phyloP scores from a whole-genome alignment of 64 coral and sea anemone genomes.

The Montipora efflorescens region DNA sequence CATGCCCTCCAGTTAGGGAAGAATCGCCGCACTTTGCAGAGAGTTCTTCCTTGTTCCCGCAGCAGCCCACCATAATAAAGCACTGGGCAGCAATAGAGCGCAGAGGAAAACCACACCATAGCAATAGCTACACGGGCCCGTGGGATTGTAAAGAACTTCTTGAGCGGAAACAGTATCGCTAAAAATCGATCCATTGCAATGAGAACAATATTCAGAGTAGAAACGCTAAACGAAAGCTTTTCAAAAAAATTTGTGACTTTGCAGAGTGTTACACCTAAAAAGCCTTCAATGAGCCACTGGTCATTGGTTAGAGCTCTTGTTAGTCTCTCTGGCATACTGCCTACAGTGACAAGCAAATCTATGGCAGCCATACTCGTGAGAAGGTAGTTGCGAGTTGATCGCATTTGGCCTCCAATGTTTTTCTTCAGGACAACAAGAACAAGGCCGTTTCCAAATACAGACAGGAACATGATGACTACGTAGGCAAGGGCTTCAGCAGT shows the following conservation, averaged over 20 bases:
- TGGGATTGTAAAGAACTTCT: constrained; percentile 14
- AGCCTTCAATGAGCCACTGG: constrained; percentile 37
- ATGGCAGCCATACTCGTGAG: constrained; percentile 56
- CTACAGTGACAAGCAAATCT: constrained; percentile 45
- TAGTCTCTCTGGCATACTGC: constrained; percentile 60
- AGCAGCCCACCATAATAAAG: constrained; percentile 38
- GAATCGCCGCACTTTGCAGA: constrained; percentile 56
- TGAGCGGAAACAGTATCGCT: constrained; percentile 34
- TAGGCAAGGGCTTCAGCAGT: constrained; percentile 28
- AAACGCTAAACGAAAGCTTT: constrained; percentile 43
- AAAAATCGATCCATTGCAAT: constrained; percentile 66
- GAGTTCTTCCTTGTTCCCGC: neutral
- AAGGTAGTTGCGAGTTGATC: constrained; percentile 44
- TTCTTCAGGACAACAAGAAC: constrained; percentile 33
- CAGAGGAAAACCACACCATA: constrained; percentile 26
- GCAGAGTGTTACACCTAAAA: constrained; percentile 27
- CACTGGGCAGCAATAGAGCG: constrained; percentile 34
- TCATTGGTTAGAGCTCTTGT: constrained; percentile 38
- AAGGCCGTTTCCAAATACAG: constrained; percentile 48
- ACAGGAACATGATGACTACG: constrained; percentile 6
- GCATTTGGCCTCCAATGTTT: constrained; percentile 60
- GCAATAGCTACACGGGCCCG: neutral
- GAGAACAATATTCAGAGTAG: constrained; percentile 21
- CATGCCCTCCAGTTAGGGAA: constrained; percentile 44
- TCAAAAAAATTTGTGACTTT: constrained; percentile 62